Evolutionary conservation across 2,888 invertebrate species (phyloP).

Genomic region (Vanessa cardui): DNA sequence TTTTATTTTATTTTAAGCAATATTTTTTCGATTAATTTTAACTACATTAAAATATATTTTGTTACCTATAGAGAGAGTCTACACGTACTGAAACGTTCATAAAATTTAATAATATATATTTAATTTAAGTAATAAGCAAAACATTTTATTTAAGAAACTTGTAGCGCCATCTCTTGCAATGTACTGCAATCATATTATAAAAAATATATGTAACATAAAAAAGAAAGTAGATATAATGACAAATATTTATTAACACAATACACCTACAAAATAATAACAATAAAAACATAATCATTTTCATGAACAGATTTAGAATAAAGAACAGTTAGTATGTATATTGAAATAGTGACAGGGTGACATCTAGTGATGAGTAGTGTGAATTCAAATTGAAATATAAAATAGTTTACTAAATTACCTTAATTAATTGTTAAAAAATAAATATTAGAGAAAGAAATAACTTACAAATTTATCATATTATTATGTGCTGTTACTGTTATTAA

Average conservation of each 20-base stretch:
- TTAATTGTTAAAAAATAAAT: not conserved
- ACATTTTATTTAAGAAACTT: too few relatives aligned
- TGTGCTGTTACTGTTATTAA: not conserved
- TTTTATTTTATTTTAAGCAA: too few relatives aligned
- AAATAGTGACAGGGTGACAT: conserved; percentile 24
- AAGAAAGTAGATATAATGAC: not conserved
- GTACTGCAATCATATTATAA: not conserved
- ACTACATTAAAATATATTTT: too few relatives aligned
- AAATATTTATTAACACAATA: not conserved
- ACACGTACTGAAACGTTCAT: too few relatives aligned
- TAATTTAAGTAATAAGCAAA: too few relatives aligned
- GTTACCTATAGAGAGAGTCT: too few relatives aligned
- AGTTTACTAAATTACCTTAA: not conserved
- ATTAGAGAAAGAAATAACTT: too few relatives aligned
- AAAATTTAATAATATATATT: too few relatives aligned
- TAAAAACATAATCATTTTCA: too few relatives aligned
- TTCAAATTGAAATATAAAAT: not conserved
- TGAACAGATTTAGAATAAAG: not conserved
- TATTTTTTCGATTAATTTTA: too few relatives aligned
- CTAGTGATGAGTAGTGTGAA: conserved; percentile 29
- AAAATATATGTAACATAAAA: not conserved
- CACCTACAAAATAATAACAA: too few relatives aligned
- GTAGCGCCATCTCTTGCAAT: not conserved
- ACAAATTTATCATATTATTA: too few relatives aligned
- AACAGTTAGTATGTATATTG: not conserved